These are phyloP conservation scores for Allygus modestus DNA, from an alignment of 2,888 invertebrate genomes.

Conservation along the genomic window DNA sequence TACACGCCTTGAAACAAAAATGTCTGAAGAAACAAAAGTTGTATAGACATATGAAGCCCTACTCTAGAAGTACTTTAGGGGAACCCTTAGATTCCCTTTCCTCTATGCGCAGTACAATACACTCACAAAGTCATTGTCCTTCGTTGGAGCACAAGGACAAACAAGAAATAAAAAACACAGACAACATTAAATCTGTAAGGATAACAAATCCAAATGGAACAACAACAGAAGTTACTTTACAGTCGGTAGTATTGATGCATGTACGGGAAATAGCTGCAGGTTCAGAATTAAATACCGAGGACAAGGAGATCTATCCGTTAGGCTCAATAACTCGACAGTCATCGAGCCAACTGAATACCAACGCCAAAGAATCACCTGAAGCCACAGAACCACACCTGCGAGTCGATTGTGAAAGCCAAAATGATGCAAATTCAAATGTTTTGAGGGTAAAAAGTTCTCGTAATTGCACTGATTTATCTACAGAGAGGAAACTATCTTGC, in stretches of 20 bases:
- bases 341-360: not conserved
- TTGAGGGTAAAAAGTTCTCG: not conserved
- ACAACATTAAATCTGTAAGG: not conserved
- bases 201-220: not conserved
- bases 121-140: not conserved
- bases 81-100: not conserved
- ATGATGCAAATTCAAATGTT: not conserved
- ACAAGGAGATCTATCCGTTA: not conserved
- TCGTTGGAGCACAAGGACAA: not conserved
- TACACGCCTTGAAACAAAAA: not conserved
- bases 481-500: not conserved
- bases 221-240: constrained; percentile 1
- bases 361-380: not conserved
- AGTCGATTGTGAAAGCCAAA: not conserved
- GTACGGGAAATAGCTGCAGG: not conserved
- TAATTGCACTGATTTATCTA: not conserved
- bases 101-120: not conserved
- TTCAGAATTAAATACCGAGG: not conserved
- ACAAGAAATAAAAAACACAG: not conserved
- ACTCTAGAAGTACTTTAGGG: not conserved
- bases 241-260: not conserved
- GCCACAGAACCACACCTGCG: not conserved
- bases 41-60: not conserved
- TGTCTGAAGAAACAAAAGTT: not conserved
- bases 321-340: not conserved